Base-by-base conservation (phyloP, 2,797 vertebrate genomes). In the Urophycis tenuis region DNA sequence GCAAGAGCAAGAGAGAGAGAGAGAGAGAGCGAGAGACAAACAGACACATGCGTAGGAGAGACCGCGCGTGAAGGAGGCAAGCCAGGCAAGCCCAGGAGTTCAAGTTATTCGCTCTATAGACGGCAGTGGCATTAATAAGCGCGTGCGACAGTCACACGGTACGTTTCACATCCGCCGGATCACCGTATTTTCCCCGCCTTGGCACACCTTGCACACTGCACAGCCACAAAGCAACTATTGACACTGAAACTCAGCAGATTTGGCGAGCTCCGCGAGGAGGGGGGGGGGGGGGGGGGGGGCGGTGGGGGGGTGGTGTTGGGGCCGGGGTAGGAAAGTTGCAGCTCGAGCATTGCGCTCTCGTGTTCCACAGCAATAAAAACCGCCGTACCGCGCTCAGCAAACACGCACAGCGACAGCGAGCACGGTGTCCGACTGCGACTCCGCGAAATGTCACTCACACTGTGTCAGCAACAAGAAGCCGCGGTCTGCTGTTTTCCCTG, bases 21-120 rank as follows among this genome's bases (percentile, higher is more conserved):
- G 12, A 45, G 0, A n/a, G 45, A 53, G 45, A 53, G 17, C 19
- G 17, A 53, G 19, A 53, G 17, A 53, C 0, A 53, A 12, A 22
- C 17, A 8, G 45, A 53, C 7, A 12, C 2, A 19, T 53, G 53
- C 1, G 22, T 49, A 49, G 15, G 53, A 60, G 53, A 60, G 49
- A 60, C 22, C 19, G 17, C 25, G 53, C 53, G 25, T n/a, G 22
- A n/a, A 60, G 53, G 53, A 25, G 45, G 6, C 4, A 36, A 10
- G 35, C n/a, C n/a, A 25, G n/a, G 53, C n/a, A 9, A 70, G 36
- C 60, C 69, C 79, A 74, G 80, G 83, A 36, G 74, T 76, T 31
- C 67, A 70, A 70, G 67, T 31, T 70, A 31, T 5, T 70, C 32
- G 30, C 67, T 70, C 67, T 14, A 70, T 14, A 70, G 30, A 70